phyloP scores from a whole-genome alignment of 2,888 invertebrate genomes.

The Acanthosepion lycidas region DNA sequence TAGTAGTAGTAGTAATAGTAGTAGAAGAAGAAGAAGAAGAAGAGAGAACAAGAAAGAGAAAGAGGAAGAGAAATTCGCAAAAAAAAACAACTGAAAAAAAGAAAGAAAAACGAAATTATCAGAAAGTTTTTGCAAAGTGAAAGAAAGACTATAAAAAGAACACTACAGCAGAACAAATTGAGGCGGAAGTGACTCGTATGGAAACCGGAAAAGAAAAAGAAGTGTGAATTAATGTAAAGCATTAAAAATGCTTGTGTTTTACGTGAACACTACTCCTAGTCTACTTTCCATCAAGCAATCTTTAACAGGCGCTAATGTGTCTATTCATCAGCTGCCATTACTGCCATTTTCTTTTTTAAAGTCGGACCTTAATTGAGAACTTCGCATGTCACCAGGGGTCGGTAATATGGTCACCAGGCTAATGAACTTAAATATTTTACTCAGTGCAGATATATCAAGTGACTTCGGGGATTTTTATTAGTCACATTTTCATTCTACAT shows the following conservation, averaged over 20 bases:
- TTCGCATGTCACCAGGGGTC: not conserved
- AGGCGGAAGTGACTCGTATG: too few species aligned
- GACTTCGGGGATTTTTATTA: not conserved
- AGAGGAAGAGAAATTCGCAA: not conserved
- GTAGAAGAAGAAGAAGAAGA: not conserved
- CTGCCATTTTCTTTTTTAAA: not conserved
- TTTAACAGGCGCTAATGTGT: not conserved
- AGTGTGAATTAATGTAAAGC: too few species aligned
- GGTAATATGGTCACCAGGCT: not conserved
- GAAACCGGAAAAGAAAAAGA: not conserved
- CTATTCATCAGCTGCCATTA: not conserved
- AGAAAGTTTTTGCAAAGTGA: not conserved
- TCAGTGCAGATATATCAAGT: not conserved
- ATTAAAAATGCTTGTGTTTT: not conserved
- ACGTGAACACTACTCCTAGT: not conserved
- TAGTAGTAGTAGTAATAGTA: not conserved
- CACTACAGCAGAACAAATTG: too few species aligned
- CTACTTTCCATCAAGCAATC: not conserved
- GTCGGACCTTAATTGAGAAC: not conserved
- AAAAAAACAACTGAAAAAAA: not conserved
- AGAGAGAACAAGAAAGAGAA: too few species aligned
- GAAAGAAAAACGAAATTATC: not conserved
- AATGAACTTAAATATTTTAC: not conserved
- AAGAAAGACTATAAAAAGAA: not conserved
- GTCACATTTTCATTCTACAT: not conserved